These are phyloP conservation scores for Dendroctonus valens DNA, from an alignment of 1,140 invertebrate genomes.

Conservation along the genomic window DNA sequence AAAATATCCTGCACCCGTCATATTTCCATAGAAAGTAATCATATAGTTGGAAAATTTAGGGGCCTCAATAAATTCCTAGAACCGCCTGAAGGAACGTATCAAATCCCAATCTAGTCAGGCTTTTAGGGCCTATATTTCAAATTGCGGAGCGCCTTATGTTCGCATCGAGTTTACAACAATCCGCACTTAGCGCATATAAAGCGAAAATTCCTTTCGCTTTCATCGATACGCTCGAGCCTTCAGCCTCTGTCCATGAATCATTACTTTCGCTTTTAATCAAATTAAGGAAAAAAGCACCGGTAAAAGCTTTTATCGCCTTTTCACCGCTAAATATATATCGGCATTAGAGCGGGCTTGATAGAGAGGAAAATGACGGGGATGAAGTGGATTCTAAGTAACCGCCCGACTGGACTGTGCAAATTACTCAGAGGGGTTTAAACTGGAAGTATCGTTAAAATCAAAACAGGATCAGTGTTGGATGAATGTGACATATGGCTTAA, in stretches of 20 bases:
- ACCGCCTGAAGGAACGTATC: not conserved
- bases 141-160: slow-evolving; percentile 11
- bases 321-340: slow-evolving; percentile 17
- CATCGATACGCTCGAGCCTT: slow-evolving; percentile 21
- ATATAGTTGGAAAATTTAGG: too few relatives aligned
- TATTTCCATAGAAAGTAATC: too few relatives aligned
- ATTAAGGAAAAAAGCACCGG: slow-evolving; percentile 22
- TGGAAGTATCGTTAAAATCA: too few relatives aligned
- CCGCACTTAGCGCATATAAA: slow-evolving; percentile 27
- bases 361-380: slow-evolving; percentile 14
- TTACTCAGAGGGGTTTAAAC: too few relatives aligned
- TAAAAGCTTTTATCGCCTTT: slow-evolving; percentile 25
- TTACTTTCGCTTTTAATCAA: slow-evolving; percentile 31
- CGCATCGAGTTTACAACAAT: slow-evolving; percentile 19
- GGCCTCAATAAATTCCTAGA: too few relatives aligned
- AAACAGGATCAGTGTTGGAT: too few relatives aligned
- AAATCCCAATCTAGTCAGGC: not conserved
- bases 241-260: slow-evolving; percentile 22
- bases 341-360: slow-evolving; percentile 1
- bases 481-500: too few relatives aligned
- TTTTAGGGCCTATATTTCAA: slow-evolving; percentile 11
- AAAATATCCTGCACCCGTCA: too few relatives aligned
- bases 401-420: too few relatives aligned
- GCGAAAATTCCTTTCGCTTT: slow-evolving; percentile 26
- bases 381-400: slow-evolving; percentile 1